Base-by-base conservation (phyloP, 2,888 invertebrate genomes). In the Dermolepida albohirtum region DNA sequence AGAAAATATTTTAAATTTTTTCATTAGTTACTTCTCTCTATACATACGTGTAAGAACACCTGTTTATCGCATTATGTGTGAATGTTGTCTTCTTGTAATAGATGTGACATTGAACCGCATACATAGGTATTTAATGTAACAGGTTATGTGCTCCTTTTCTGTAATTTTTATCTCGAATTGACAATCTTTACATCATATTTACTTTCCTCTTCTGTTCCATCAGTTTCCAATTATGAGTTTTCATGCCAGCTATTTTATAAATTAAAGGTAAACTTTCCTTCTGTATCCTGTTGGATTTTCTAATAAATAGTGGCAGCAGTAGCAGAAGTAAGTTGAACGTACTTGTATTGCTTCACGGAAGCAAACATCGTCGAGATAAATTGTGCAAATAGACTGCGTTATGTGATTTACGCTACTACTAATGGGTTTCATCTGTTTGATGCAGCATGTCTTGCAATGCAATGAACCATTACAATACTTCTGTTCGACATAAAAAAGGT, bases 261-360 rank as follows among this genome's bases (percentile, higher is more conserved):
- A 64, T 64, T 64, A 40, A 40, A 64, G 5, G 22, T 55, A 34
- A 11, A 29, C 40, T 50, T 41, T 64, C 63, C 41, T 64, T 51
- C 43, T 16, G 39, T 29, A 12, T 29, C 44, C 17, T 47, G 62
- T 22, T 49, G 51, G 64, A 57, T 22, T 51, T 44, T 29, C 65
- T 49, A 62, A 52, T 66, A 66, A 66, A 66, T 66, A 57, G 55
- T 66, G 57, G 49, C 47, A 47, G 51, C 55, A 57, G 55, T 66
- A 49, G 57, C 39, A 47, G 52, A n/a, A 64, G 41, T 55, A 66
- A 66, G 66, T 66, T 66, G 66, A 66, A 66, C 47, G 66, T 39
- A 66, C 66, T 66, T 55, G 49, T 44, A 55, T 66, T 66, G 55
- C 66, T 49, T 66, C 47, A 50, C 51, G 50, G 64, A 64, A 64